Conservation (phyloP, 2,113 vertebrate species). For the Origma solitaria region DNA sequence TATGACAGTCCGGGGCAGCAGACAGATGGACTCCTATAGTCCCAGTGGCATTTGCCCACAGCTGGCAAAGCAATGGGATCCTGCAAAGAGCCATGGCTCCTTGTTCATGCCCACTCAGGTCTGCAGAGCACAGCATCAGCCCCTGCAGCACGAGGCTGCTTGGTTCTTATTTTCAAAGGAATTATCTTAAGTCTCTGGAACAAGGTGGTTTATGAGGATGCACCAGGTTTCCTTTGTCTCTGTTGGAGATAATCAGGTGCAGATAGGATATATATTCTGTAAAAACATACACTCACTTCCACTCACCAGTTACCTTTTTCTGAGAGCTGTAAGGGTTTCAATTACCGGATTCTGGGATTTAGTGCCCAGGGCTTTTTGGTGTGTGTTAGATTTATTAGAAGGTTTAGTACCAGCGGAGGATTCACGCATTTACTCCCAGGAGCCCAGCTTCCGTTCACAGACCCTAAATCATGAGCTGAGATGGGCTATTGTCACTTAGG, state of each 20-base stretch:
- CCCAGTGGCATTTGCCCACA: background rate
- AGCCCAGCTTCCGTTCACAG: conserved; percentile 80
- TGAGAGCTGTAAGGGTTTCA: conserved; percentile 80
- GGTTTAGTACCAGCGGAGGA: conserved; percentile 81
- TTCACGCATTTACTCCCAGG: conserved; percentile 80
- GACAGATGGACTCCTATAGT: background rate
- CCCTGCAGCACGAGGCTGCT: background rate
- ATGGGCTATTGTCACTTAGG: conserved; percentile 81
- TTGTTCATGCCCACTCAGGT: background rate
- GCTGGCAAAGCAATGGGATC: background rate
- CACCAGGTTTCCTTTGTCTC: conserved; percentile 48
- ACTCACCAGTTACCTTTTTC: conserved; percentile 62
- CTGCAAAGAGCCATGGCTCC: background rate
- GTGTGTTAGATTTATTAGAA: conserved; percentile 80
- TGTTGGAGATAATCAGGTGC: conserved; percentile 42
- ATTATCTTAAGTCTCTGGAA: background rate
- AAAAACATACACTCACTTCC: conserved; percentile 52
- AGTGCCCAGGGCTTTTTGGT: conserved; percentile 81
- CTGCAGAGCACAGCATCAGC: background rate
- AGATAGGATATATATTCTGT: conserved; percentile 45
- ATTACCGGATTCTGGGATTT: conserved; percentile 80
- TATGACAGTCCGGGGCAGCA: background rate
- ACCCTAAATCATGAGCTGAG: conserved; percentile 79
- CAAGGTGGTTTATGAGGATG: background rate
- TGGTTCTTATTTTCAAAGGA: background rate